Conservation (phyloP, 2,113 vertebrate species). For the Solea senegalensis region DNA sequence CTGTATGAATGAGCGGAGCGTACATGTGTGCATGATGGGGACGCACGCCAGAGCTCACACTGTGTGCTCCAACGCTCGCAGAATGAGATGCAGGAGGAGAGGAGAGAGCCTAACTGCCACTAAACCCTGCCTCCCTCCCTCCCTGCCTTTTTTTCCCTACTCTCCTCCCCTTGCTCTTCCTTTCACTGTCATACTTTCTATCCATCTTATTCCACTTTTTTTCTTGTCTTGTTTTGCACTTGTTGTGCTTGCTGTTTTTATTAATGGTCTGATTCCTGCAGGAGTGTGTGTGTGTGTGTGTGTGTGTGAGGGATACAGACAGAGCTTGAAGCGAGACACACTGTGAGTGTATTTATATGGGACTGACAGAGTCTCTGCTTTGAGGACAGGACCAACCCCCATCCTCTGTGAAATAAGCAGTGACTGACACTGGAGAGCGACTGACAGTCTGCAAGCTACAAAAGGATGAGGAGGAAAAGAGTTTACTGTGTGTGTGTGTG, state of each 20-base stretch:
- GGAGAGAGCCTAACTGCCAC: constrained; percentile 48
- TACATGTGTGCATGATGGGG: constrained; percentile 38
- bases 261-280: constrained; percentile 21
- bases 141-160: constrained; percentile 22
- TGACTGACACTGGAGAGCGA: constrained; percentile 66
- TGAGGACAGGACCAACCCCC: constrained; percentile 69
- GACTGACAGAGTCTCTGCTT: constrained; percentile 58
- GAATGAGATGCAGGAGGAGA: constrained; percentile 50
- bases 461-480: neutral
- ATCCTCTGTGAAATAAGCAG: constrained; percentile 60
- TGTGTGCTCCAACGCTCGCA: constrained; percentile 35
- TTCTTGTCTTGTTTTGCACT: neutral
- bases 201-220: constrained; percentile 25
- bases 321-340: constrained; percentile 58
- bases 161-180: constrained; percentile 31
- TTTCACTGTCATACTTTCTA: constrained; percentile 24
- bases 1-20: constrained; percentile 14
- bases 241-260: constrained; percentile 1
- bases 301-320: constrained; percentile 41
- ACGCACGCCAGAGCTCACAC: constrained; percentile 16
- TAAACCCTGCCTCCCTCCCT: constrained; percentile 39
- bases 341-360: constrained; percentile 73
- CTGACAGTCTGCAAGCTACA: neutral
- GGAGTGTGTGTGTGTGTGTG: constrained; percentile 8
- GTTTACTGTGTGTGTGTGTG: neutral